These are phyloP conservation scores for Zalophus californianus DNA, from an alignment of 2,797 vertebrate species.

Conservation along the genomic window DNA sequence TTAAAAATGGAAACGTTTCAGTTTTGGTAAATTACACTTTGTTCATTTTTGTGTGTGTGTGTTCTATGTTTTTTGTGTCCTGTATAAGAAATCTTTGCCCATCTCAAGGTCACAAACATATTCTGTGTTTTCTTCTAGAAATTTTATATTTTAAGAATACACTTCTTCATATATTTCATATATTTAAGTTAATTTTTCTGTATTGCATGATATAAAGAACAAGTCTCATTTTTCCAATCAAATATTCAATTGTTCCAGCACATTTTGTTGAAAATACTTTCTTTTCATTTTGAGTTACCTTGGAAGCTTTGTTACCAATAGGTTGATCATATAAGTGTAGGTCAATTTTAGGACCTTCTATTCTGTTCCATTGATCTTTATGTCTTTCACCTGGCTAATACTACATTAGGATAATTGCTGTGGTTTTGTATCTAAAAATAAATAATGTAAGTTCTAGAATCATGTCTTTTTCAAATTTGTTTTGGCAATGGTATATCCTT, in stretches of 20 bases:
- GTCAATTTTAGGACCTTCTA: not conserved
- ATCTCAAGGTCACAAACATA: not conserved
- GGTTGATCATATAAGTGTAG: not conserved
- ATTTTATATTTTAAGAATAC: not conserved
- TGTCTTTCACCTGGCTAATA: not conserved
- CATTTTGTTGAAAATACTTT: not conserved
- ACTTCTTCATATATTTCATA: not conserved
- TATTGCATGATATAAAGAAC: not conserved
- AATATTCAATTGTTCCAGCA: not conserved
- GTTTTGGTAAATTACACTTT: not conserved
- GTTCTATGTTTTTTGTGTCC: not conserved
- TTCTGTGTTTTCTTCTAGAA: not conserved
- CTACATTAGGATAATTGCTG: not conserved
- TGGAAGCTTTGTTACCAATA: not conserved
- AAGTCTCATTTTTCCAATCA: not conserved
- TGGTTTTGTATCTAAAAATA: not conserved
- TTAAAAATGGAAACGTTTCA: not conserved
- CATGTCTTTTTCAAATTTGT: not conserved
- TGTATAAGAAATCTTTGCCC: not conserved
- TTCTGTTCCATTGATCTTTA: not conserved
- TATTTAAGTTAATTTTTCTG: not conserved
- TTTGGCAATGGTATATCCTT: not conserved
- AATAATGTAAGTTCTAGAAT: not conserved
- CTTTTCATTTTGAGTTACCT: not conserved
- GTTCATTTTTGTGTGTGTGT: not conserved